These are phyloP conservation scores for Temnothorax curvispinosus DNA, from an alignment of 1,140 invertebrate genomes.

Conservation along the genomic window DNA sequence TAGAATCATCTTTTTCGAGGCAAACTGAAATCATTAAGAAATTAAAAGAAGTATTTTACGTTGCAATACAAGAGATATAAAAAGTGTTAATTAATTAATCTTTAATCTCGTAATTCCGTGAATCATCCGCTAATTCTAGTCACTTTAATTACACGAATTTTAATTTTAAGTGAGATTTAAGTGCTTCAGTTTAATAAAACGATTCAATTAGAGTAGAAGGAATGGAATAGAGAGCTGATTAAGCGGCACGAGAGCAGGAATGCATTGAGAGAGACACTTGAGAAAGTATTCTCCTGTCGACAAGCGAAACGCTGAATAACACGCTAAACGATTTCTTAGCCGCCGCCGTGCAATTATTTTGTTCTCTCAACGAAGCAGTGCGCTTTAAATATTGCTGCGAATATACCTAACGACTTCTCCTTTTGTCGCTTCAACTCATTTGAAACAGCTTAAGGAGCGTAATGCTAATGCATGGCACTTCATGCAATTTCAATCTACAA, in stretches of 20 bases:
- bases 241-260: conserved; percentile 9
- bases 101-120: not conserved
- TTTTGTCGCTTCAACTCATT: conserved; percentile 26
- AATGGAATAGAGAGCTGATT: conserved; percentile 39
- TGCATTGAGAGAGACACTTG: conserved; percentile 32
- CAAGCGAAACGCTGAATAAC: conserved; percentile 41
- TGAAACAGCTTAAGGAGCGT: conserved; percentile 56
- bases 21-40: not conserved
- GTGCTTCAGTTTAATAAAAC: conserved; percentile 38
- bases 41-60: not conserved
- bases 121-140: not conserved
- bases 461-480: conserved; percentile 46
- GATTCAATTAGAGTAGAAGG: conserved; percentile 41
- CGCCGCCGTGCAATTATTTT: conserved; percentile 30
- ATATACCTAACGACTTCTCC: not conserved
- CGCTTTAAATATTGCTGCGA: conserved; percentile 19
- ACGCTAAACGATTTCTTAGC: conserved; percentile 27
- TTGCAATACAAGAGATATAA: not conserved
- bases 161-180: conserved; percentile 35
- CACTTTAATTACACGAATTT: conserved; percentile 15
- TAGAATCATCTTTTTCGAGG: not conserved
- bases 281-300: conserved; percentile 17
- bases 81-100: conserved; percentile 19
- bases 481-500: conserved; percentile 41
- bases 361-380: not conserved